Base-by-base conservation (phyloP, 1,140 invertebrate genomes). In the Euschistus heros region DNA sequence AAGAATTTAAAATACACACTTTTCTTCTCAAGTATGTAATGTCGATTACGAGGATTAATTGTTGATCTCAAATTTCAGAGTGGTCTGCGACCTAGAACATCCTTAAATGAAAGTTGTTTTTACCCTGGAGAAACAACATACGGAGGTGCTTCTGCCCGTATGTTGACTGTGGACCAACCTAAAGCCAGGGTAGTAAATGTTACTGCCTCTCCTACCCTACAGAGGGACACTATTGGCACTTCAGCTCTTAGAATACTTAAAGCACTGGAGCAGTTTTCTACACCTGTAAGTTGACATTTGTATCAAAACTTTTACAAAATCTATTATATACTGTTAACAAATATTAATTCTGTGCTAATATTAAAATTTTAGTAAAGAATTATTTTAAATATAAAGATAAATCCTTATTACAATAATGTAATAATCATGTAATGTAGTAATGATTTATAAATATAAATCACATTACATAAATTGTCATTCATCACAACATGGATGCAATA, bases 111-210 rank as follows among this genome's bases (percentile, higher is more conserved):
- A 17, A 69, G 89, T 14, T 85, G 89, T 37, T 93, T 92, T 74
- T 93, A 93, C 73, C 79, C 79, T 68, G 89, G 88, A n/a, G 82
- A 80, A 68, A 91, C 86, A 2, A 84, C 81, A 52, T 93, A 86
- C 76, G 90, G 91, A 27, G 90, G 90, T 54, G 83, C 86, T 44
- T 82, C 87, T 47, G 81, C 54, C 22, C 64, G 63, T 33, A 50
- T 24, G 6, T 44, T 64, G 17, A 22, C 54, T 24, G 24, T 26
- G 2, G 54, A 57, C 7, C 18, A 22, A 6, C 18, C 54, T 10
- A 57, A 24, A 26, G 54, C 24, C 4, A 24, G 20, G 54, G 24
- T 15, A 26, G 54, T 57, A 20, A 22, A 26, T 17, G 20, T 24
- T 24, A 24, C 54, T 57, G 18, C 54, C 7, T 17, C 54, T 15